These are phyloP conservation scores for Trichosurus vulpecula DNA, from an alignment of 2,797 vertebrate species.

Conservation along the genomic window DNA sequence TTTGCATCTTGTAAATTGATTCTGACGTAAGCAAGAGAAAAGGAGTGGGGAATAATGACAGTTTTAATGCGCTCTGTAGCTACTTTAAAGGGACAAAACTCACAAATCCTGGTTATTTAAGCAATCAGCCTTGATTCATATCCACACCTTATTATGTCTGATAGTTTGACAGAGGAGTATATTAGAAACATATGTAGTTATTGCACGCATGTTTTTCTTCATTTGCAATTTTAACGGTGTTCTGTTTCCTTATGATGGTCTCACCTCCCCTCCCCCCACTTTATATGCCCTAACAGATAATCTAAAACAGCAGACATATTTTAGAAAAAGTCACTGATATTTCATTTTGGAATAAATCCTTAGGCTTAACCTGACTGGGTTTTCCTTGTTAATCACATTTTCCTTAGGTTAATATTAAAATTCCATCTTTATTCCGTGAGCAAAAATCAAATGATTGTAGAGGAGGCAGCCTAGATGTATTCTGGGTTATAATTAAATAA, in stretches of 20 bases:
- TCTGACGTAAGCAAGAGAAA: constrained; percentile 29
- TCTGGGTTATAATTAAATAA: neutral
- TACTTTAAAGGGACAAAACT: neutral
- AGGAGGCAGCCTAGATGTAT: neutral
- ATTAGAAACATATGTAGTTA: constrained; percentile 20
- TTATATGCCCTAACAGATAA: neutral
- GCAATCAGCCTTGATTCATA: neutral
- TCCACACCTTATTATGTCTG: neutral
- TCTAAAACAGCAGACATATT: constrained; percentile 5
- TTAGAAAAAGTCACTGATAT: neutral
- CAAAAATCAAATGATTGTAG: neutral
- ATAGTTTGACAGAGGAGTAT: neutral
- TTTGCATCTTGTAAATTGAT: neutral
- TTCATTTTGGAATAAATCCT: constrained; percentile 28
- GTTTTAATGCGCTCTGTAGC: neutral
- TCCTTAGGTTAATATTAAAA: neutral
- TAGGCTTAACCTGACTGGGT: neutral
- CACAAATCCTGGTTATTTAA: neutral
- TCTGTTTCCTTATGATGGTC: neutral
- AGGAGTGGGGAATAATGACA: neutral
- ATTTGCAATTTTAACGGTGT: neutral
- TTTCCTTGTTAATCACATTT: neutral
- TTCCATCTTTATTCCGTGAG: neutral
- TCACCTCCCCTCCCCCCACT: neutral
- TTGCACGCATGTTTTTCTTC: neutral